A percentile compares a stretch with the other conserved stretches of the same genome.
Conservation (phyloP, 37 sponge, comb jelly and placozoan genomes). For the Dysidea cf. avara region DNA sequence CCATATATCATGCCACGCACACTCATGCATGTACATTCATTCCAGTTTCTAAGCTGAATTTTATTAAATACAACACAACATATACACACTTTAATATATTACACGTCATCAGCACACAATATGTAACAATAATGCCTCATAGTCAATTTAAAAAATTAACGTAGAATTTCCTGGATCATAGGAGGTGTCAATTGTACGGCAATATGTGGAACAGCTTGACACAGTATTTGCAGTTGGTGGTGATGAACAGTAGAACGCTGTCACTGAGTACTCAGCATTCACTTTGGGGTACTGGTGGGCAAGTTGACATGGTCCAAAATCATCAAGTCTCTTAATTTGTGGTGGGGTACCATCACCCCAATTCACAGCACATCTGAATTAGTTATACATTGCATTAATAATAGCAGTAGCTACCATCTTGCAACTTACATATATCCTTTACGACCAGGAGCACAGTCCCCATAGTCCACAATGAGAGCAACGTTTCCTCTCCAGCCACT, state of each 20-base stretch:
- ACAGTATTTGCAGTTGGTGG: no score
- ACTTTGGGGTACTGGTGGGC: slow-evolving; percentile 31
- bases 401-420: background rate
- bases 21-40: no score
- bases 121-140: no score
- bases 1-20: no score
- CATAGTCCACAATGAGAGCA: slow-evolving; percentile 42
- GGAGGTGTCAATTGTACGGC: slow-evolving; percentile 17
- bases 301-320: slow-evolving; percentile 36
- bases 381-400: background rate
- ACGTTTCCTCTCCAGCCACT: slow-evolving; percentile 39
- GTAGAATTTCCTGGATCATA: slow-evolving; percentile 31
- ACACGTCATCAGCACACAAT: no score
- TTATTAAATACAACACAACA: no score
- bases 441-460: slow-evolving; percentile 12
- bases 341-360: slow-evolving; percentile 30
- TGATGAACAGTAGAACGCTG: slow-evolving; percentile 27
- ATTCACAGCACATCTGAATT: slow-evolving; percentile 21
- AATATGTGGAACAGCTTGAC: slow-evolving; percentile 8
- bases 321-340: background rate
- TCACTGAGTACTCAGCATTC: slow-evolving; percentile 6
- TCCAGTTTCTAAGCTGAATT: no score
- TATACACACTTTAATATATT: no score
- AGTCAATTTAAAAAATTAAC: no score
- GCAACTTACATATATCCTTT: slow-evolving; percentile 24